phyloP scores from a whole-genome alignment of 1,140 invertebrate genomes.

The Hetaerina americana region DNA sequence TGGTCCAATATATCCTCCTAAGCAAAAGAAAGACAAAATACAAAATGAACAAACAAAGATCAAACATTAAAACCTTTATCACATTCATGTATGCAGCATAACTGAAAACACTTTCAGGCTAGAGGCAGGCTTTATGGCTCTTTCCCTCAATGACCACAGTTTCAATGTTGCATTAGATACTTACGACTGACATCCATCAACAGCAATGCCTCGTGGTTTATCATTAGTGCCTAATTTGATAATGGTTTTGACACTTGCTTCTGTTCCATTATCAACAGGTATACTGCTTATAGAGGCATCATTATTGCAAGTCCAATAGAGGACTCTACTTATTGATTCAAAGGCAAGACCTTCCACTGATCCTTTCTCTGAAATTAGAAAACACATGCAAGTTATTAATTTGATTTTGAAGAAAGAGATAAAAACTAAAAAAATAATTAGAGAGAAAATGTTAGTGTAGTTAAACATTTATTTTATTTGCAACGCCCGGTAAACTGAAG shows the following conservation, averaged over 20 bases:
- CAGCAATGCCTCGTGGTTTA: conserved; percentile 68
- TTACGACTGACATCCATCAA: conserved; percentile 62
- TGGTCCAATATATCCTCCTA: conserved; percentile 64
- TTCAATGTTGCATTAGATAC: no score
- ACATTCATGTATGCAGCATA: no score
- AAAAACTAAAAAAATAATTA: background rate
- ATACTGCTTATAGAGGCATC: conserved; percentile 58
- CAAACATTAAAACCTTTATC: no score
- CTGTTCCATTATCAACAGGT: conserved; percentile 24
- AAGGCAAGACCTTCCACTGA: conserved; percentile 74
- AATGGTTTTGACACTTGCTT: conserved; percentile 41
- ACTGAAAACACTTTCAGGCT: no score
- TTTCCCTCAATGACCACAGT: no score
- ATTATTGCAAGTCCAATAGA: conserved; percentile 80
- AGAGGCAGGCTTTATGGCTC: no score
- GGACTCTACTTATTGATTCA: conserved; percentile 43
- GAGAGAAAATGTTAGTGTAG: no score
- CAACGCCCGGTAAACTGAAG: no score
- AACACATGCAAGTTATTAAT: background rate
- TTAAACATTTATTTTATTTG: no score
- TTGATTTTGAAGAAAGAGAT: background rate
- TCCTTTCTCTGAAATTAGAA: conserved; percentile 41
- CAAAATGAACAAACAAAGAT: no score
- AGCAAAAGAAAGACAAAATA: no score
- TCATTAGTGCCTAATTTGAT: conserved; percentile 53